Conservation (phyloP, 2,888 invertebrate species). For the Eilema caniola region DNA sequence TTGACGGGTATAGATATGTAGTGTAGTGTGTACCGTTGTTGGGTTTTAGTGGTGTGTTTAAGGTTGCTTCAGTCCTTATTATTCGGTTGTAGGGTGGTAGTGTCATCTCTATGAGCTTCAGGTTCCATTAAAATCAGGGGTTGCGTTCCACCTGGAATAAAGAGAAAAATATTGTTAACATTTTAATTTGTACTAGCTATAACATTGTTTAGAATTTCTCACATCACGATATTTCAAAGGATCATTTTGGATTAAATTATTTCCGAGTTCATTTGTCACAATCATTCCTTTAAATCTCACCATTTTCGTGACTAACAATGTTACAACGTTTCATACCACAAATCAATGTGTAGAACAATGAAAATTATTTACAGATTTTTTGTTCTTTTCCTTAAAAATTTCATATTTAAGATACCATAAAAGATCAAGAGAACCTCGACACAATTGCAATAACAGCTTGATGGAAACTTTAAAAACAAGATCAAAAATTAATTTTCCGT, state of each 20-base stretch:
- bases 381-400: background rate
- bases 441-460: background rate
- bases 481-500: slow-evolving; percentile 4
- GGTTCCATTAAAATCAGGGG: slow-evolving; percentile 42
- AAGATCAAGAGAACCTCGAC: background rate
- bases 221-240: too few species aligned
- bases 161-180: slow-evolving; percentile 18
- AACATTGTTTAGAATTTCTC: background rate
- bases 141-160: slow-evolving; percentile 54
- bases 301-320: background rate
- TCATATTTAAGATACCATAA: background rate
- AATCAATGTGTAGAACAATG: background rate
- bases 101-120: slow-evolving; percentile 37
- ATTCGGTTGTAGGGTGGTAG: slow-evolving; percentile 32
- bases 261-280: background rate
- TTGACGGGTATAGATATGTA: slow-evolving; percentile 52
- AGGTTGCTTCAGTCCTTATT: slow-evolving; percentile 37
- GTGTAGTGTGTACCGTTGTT: slow-evolving; percentile 46
- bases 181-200: too few species aligned
- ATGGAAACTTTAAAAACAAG: background rate
- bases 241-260: background rate
- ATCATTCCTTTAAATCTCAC: background rate
- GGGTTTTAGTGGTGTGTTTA: slow-evolving; percentile 48
- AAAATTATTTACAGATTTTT: background rate
- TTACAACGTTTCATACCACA: background rate